These are phyloP conservation scores for Melieria crassipennis DNA, from an alignment of 2,888 invertebrate species.

Conservation along the genomic window DNA sequence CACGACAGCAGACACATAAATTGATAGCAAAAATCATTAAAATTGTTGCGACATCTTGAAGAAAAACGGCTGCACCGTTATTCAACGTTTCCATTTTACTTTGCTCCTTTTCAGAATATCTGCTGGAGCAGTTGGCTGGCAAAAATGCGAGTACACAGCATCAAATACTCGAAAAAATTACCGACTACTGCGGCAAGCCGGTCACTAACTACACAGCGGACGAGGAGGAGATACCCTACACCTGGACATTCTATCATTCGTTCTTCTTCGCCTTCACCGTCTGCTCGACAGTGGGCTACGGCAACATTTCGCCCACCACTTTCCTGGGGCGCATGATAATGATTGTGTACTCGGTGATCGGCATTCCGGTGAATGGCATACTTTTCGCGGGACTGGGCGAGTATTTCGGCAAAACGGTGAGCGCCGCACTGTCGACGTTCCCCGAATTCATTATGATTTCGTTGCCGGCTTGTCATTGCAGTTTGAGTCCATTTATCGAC, in stretches of 20 bases:
- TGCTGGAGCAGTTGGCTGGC: slow-evolving; percentile 55
- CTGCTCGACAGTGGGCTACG: slow-evolving; percentile 92
- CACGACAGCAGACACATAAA: too few species aligned
- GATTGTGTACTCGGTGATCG: slow-evolving; percentile 87
- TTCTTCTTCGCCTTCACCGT: slow-evolving; percentile 92
- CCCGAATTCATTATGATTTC: neutral
- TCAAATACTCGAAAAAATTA: slow-evolving; percentile 68
- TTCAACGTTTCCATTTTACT: slow-evolving; percentile 10
- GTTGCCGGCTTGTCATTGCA: slow-evolving; percentile 60
- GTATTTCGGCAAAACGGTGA: slow-evolving; percentile 83
- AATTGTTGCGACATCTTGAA: neutral
- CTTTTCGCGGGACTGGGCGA: slow-evolving; percentile 83
- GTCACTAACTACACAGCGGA: slow-evolving; percentile 74
- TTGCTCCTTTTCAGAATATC: slow-evolving; percentile 53
- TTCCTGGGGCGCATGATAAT: slow-evolving; percentile 82
- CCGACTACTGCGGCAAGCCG: slow-evolving; percentile 79
- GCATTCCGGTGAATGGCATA: slow-evolving; percentile 70
- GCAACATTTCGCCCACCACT: slow-evolving; percentile 87
- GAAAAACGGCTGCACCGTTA: neutral
- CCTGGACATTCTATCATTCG: slow-evolving; percentile 92
- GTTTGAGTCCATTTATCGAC: slow-evolving; percentile 81
- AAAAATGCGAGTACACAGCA: slow-evolving; percentile 57
- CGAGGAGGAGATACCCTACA: slow-evolving; percentile 71
- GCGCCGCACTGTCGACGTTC: neutral
- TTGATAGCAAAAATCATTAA: too few species aligned